Evolutionary conservation across 2,113 vertebrate genomes (phyloP).

Genomic region (Phodopus roborovskii): DNA sequence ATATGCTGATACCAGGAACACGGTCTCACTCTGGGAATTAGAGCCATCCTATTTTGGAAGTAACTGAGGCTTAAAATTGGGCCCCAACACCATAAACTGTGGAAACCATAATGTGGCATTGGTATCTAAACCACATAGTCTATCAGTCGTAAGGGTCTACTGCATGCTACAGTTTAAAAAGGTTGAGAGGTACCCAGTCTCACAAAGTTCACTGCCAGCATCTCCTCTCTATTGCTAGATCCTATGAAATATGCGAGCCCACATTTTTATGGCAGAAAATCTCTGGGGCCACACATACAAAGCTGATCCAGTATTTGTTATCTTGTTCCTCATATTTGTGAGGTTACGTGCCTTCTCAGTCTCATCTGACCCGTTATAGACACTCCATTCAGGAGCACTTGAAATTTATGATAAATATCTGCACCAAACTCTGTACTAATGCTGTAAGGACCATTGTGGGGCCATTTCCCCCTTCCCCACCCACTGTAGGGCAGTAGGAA

Average conservation of each 20-base stretch:
- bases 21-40: background rate
- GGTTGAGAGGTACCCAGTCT: background rate
- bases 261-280: background rate
- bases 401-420: background rate
- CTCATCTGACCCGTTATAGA: background rate
- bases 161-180: background rate
- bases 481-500: background rate
- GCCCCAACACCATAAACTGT: accelerated
- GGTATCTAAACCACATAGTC: background rate
- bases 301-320: background rate
- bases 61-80: background rate
- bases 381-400: background rate
- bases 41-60: background rate
- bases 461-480: background rate
- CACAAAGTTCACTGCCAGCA: no score
- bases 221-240: background rate
- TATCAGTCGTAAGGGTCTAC: background rate
- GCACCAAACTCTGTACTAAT: background rate
- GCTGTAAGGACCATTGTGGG: background rate
- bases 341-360: background rate
- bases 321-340: background rate
- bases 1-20: background rate
- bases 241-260: no score
- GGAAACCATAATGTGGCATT: background rate
- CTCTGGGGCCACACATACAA: background rate